Evolutionary conservation across 2,888 invertebrate genomes (phyloP).

Genomic region (Volucella inflata): DNA sequence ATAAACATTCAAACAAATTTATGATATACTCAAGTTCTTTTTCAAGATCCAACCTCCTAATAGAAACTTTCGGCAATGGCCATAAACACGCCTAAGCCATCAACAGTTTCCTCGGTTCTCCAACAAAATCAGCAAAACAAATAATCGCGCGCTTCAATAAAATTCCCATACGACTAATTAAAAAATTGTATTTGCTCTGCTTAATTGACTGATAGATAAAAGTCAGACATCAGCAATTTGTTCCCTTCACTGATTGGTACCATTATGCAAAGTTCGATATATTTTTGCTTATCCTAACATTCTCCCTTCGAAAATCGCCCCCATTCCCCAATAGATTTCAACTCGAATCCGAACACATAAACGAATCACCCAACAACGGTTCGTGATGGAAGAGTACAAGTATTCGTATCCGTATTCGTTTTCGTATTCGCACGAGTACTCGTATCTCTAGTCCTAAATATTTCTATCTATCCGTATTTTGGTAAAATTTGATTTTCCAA

Average conservation of each 20-base stretch:
- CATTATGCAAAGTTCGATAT: slow-evolving; percentile 48
- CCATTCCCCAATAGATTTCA: background rate
- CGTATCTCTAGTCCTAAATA: background rate
- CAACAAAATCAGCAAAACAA: slow-evolving; percentile 5
- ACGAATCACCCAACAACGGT: slow-evolving; percentile 7
- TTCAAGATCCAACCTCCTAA: no score
- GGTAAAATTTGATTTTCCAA: slow-evolving; percentile 12
- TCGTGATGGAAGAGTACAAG: background rate
- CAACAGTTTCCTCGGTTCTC: background rate
- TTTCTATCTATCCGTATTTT: background rate
- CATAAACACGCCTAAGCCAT: background rate
- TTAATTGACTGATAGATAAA: slow-evolving; percentile 25
- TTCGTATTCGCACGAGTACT: no score
- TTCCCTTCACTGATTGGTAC: slow-evolving; percentile 26
- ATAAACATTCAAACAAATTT: no score
- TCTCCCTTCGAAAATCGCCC: slow-evolving; percentile 7
- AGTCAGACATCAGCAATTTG: slow-evolving; percentile 29
- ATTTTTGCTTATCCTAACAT: slow-evolving; percentile 5
- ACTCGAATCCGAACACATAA: slow-evolving; percentile 16
- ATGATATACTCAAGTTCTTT: no score
- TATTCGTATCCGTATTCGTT: no score
- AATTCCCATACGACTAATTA: slow-evolving; percentile 22
- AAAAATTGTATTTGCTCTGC: slow-evolving; percentile 2
- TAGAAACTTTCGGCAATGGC: no score
- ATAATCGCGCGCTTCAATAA: background rate